Conservation (phyloP, 2,113 vertebrate genomes). For the Potamarius usumacintae region DNA sequence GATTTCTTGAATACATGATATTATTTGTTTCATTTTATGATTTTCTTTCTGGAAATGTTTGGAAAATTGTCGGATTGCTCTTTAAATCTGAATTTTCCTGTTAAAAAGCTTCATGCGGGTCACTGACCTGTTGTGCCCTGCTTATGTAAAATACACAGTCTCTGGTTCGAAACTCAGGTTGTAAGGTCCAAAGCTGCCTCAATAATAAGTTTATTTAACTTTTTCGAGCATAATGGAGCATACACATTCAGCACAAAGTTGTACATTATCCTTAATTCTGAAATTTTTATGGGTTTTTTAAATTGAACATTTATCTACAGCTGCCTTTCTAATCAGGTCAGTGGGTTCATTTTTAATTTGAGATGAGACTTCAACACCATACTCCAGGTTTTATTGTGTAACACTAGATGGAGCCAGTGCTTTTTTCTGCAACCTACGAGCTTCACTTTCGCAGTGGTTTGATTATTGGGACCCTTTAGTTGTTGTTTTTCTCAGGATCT, state of each 20-base stretch:
- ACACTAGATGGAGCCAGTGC: slow-evolving; percentile 42
- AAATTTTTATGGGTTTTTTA: neutral
- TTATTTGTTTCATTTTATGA: neutral
- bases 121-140: neutral
- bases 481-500: neutral
- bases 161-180: neutral
- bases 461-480: neutral
- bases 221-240: neutral
- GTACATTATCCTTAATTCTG: neutral
- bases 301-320: neutral
- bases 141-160: neutral
- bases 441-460: neutral
- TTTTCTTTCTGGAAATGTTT: neutral
- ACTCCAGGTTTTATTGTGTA: neutral
- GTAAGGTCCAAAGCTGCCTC: neutral
- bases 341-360: neutral
- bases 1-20: neutral
- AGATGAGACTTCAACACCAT: neutral
- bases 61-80: neutral
- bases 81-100: neutral
- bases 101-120: no score
- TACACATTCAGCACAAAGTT: neutral
- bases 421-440: neutral
- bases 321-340: neutral
- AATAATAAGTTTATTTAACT: neutral